Base-by-base conservation (phyloP, 2,888 invertebrate genomes). In the Stegana nigrithorax region DNA sequence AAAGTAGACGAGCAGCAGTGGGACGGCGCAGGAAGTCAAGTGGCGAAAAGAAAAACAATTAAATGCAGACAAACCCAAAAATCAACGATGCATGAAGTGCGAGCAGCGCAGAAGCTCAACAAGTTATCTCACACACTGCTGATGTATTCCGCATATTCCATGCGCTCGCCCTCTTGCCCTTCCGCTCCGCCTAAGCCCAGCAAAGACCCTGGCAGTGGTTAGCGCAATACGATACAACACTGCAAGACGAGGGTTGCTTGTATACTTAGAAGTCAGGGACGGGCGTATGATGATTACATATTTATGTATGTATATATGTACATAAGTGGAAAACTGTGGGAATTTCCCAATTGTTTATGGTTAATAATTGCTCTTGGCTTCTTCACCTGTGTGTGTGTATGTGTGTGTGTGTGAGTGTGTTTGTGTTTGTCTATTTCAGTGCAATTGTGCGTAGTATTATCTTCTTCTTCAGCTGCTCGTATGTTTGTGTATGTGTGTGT, bases 341-440 rank as follows among this genome's bases (percentile, higher is more conserved):
- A 81, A 81, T 70, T 78, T 80, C 75, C 78, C 76, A 77, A 81
- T 80, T 80, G 81, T 77, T 81, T 72, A 72, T 75, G 78, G 67
- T 71, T 75, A 73, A 77, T 77, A 77, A 77, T 77, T 78, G 78
- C 73, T 76, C 68, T 64, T 78, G 78, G 70, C 69, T 78, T 68
- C 67, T 67, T 61, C 58, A 59, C 45, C 55, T 21, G 45, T 47
- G 60, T 23, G 25, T 8, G 1, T 45, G 45, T 19, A 19, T 19
- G 19, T 53, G 32, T 29, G 53, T 29, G 19, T 53, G 21, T 4
- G 6, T 51, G 51, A 17, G 58, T 47, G 60, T 50, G 32, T 14
- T 19, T 14, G 23, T 47, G 7, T 10, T n/a, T 19, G 19, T 23
- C 32, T 14, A 25, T 42, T 23, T 14, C 17, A 14, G 26, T 21